Base-by-base conservation (phyloP, 37 sponge, comb jelly and placozoan species). In the Corticium candelabrum region DNA sequence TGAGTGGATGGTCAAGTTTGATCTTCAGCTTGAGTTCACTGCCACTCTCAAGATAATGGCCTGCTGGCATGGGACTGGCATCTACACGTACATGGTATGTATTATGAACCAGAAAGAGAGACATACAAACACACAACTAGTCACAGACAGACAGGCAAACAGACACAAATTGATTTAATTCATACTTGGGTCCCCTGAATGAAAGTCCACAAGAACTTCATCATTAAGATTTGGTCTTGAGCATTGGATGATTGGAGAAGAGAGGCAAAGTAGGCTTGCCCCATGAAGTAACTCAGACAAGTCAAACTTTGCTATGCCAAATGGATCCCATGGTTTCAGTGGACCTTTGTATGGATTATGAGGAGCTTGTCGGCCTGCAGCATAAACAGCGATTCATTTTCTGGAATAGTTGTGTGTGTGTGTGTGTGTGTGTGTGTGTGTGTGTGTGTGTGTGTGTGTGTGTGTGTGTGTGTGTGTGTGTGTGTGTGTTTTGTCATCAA, bases 251-350 rank as follows among this genome's bases (percentile, higher is more conserved):
- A 95, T 74, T 1, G 91, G 92, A 1, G 79, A 33, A 3, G 85
- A 82, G 34, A 87, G n/a, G 38, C 82, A 73, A 67, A 88, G 43
- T 37, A 75, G 29, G 2, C 76, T 76, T 34, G 84, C 80, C 50
- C 91, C 96, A 0, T 38, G 27, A 37, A 91, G 80, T 33, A 95
- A 69, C 0, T 70, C 75, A 34, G 86, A 82, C 37, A 95, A 86
- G 78, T 95, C 92, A 38, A 87, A 71, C 5, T 32, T 69, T 11
- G 91, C 92, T 41, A 89, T 80, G 0, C 95, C 95, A 82, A 76
- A 90, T 0, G 89, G 84, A 40, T 70, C 74, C 77, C 78, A 78
- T 1, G 84, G 77, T 5, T 39, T 82, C 67, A 41, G 39, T 38
- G 29, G 50, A 11, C 75, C 78, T 68, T 68, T 75, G 43, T 77